Percentiles rank a stretch among this genome's conserved stretches.
Conservation (phyloP, 2,797 vertebrate genomes). For the Gallinago stenura region DNA sequence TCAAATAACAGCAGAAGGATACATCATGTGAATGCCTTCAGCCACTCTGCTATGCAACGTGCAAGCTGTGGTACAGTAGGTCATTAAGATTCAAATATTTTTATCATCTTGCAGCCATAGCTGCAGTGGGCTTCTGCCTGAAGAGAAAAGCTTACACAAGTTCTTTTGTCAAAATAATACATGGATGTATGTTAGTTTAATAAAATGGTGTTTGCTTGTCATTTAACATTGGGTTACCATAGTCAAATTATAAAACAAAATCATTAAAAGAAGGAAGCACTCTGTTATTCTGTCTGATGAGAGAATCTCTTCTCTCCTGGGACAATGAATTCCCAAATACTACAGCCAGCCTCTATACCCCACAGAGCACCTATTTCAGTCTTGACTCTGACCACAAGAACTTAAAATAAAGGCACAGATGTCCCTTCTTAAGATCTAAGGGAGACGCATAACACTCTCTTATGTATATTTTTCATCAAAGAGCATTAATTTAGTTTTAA, state of each 20-base stretch:
- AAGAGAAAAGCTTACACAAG: neutral
- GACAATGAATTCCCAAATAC: neutral
- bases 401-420: neutral
- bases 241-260: neutral
- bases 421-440: neutral
- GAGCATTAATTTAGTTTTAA: neutral
- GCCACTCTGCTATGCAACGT: fast-evolving
- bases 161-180: neutral
- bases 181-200: neutral
- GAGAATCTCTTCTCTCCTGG: neutral
- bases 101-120: neutral
- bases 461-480: neutral
- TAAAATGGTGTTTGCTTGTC: neutral
- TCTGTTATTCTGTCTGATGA: neutral
- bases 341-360: neutral
- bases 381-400: neutral
- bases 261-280: neutral
- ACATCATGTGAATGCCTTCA: neutral
- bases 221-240: neutral
- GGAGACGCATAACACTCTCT: neutral
- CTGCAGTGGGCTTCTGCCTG: neutral
- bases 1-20: neutral
- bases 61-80: neutral
- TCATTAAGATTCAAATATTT: neutral
- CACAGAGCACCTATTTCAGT: neutral